These are phyloP conservation scores for Chromobotia macracanthus DNA, from an alignment of 2,797 vertebrate species.

Conservation along the genomic window DNA sequence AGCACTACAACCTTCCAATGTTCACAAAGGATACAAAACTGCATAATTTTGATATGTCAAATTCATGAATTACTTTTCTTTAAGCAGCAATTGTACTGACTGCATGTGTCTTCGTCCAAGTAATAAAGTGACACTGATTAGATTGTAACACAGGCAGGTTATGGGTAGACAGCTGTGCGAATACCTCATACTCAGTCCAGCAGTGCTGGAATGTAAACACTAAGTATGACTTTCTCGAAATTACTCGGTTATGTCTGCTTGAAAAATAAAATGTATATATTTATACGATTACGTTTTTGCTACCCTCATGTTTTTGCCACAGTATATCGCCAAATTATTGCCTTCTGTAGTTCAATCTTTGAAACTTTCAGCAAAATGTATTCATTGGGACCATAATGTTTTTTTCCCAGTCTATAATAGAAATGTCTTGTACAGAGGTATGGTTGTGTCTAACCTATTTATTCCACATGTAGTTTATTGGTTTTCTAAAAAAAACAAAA, in stretches of 20 bases:
- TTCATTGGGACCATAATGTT: slow-evolving; percentile 64
- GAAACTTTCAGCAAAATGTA: slow-evolving; percentile 59
- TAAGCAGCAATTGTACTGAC: slow-evolving; percentile 51
- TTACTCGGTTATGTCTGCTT: slow-evolving; percentile 64
- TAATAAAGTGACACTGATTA: slow-evolving; percentile 52
- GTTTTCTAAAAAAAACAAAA: slow-evolving; percentile 79
- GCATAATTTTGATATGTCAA: slow-evolving; percentile 30
- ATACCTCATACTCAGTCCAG: slow-evolving; percentile 68
- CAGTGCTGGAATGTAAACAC: slow-evolving; percentile 67
- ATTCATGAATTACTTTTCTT: slow-evolving; percentile 44
- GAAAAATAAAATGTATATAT: slow-evolving; percentile 62
- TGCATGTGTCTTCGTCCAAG: slow-evolving; percentile 46
- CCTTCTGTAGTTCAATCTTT: slow-evolving; percentile 61
- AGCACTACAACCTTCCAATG: slow-evolving; percentile 43
- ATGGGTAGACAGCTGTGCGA: slow-evolving; percentile 57
- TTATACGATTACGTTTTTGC: slow-evolving; percentile 60
- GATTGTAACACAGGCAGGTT: slow-evolving; percentile 57
- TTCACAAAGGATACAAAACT: slow-evolving; percentile 28
- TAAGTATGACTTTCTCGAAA: slow-evolving; percentile 64
- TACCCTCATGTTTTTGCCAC: slow-evolving; percentile 57
- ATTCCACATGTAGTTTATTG: slow-evolving; percentile 91
- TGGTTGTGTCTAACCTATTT: slow-evolving; percentile 88
- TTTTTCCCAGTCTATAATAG: slow-evolving; percentile 67
- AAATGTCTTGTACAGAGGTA: slow-evolving; percentile 85
- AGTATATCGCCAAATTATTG: slow-evolving; percentile 61